These are phyloP conservation scores for Caenorhabditis latens DNA, from an alignment of 1,140 invertebrate species.

Conservation along the genomic window DNA sequence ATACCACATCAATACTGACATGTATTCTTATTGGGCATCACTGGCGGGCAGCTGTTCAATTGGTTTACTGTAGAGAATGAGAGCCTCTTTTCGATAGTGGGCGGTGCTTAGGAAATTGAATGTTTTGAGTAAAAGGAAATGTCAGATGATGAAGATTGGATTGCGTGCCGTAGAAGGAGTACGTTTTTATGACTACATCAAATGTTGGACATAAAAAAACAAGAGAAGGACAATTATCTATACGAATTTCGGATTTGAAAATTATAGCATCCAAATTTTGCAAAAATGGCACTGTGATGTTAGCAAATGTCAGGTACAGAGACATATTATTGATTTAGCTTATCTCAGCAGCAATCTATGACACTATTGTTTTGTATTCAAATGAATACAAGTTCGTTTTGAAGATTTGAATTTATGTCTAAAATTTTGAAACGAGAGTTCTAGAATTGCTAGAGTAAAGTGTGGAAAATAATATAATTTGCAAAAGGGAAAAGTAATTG, in stretches of 20 bases:
- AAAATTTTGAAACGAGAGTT: too few species aligned
- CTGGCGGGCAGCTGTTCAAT: not conserved
- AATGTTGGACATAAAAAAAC: not conserved
- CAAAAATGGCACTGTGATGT: too few species aligned
- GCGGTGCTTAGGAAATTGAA: not conserved
- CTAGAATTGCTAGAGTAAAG: too few species aligned
- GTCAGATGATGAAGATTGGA: not conserved
- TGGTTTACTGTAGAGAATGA: conserved; percentile 24
- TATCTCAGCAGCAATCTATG: too few species aligned
- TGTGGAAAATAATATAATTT: too few species aligned
- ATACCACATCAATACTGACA: not conserved
- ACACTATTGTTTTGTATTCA: too few species aligned
- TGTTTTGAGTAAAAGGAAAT: not conserved
- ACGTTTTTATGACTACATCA: not conserved
- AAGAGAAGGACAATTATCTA: conserved; percentile 1
- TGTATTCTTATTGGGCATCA: not conserved
- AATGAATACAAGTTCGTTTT: too few species aligned
- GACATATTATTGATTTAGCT: too few species aligned
- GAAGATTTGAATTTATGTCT: too few species aligned
- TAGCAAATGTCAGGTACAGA: too few species aligned
- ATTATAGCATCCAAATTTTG: too few species aligned
- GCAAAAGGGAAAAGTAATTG: too few species aligned
- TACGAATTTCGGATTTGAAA: not conserved
- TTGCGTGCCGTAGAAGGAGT: not conserved
- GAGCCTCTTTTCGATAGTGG: not conserved